A percentile compares a stretch with the other conserved stretches of the same genome.
Conservation (phyloP, 2,797 vertebrate species). For the Microcaecilia unicolor region DNA sequence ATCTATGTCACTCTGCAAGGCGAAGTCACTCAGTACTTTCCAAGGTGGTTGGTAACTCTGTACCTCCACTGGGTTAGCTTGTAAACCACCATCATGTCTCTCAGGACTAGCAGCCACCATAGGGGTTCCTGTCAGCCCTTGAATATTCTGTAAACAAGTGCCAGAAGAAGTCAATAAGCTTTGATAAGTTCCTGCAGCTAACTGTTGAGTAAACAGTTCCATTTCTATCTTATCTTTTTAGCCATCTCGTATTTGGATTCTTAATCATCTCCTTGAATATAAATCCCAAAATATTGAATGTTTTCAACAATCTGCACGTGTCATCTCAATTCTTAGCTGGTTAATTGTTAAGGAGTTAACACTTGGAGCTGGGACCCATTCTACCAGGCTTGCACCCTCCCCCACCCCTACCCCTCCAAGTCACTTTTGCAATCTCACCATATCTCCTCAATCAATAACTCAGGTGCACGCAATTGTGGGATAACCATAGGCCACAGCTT, state of each 20-base stretch:
- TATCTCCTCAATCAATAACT: too few species aligned
- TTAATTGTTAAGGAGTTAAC: too few species aligned
- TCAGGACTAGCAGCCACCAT: constrained; percentile 93
- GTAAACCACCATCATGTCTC: constrained; percentile 84
- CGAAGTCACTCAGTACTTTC: constrained; percentile 95
- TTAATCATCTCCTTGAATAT: constrained; percentile 43
- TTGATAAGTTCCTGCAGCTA: constrained; percentile 37
- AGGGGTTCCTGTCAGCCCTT: constrained; percentile 90
- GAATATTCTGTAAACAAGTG: constrained; percentile 76
- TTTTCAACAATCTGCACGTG: too few species aligned
- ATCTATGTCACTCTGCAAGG: constrained; percentile 92
- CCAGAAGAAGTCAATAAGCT: constrained; percentile 45
- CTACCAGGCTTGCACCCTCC: too few species aligned
- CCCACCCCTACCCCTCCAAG: too few species aligned
- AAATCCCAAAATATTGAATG: too few species aligned
- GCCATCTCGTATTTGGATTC: constrained; percentile 41
- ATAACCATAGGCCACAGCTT: too few species aligned
- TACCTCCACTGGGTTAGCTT: constrained; percentile 89
- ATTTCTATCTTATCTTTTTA: constrained; percentile 52
- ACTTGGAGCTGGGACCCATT: too few species aligned
- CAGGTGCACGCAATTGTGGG: too few species aligned
- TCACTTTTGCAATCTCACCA: too few species aligned
- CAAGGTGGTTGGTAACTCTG: constrained; percentile 93
- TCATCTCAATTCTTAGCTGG: too few species aligned
- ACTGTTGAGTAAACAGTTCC: constrained; percentile 44